phyloP scores from a whole-genome alignment of 2,888 invertebrate species.

The Pogonocherus hispidulus region DNA sequence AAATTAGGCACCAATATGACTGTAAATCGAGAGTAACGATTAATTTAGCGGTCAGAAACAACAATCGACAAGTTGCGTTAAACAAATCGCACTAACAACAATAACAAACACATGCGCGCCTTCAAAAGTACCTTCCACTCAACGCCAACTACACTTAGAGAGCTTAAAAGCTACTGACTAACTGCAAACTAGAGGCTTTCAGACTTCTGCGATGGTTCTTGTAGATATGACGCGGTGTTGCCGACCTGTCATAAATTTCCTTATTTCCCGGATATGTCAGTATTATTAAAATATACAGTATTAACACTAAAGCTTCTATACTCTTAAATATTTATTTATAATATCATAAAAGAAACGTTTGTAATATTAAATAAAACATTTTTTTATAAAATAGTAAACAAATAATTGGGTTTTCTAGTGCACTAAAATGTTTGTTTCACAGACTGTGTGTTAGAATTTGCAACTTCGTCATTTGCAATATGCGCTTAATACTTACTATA shows the following conservation, averaged over 20 bases:
- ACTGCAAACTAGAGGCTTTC: background rate
- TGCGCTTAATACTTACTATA: too few relatives aligned
- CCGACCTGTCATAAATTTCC: background rate
- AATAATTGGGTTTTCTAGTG: too few relatives aligned
- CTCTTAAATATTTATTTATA: too few relatives aligned
- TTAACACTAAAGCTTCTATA: too few relatives aligned
- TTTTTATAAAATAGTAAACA: too few relatives aligned
- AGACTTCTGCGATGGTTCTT: background rate
- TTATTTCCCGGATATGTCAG: background rate
- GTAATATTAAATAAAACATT: too few relatives aligned
- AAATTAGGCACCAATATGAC: background rate
- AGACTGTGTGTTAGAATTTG: too few relatives aligned
- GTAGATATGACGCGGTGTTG: conserved; percentile 9
- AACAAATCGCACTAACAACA: background rate
- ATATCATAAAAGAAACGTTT: too few relatives aligned
- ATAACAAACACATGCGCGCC: conserved; percentile 16
- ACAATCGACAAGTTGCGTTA: background rate
- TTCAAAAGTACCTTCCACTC: conserved; percentile 7
- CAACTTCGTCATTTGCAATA: too few relatives aligned
- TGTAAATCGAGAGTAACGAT: background rate
- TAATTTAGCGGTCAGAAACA: background rate
- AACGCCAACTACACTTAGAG: background rate
- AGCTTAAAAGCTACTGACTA: conserved; percentile 31
- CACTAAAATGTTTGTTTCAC: too few relatives aligned
- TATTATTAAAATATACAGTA: too few relatives aligned